A percentile compares a stretch with the other conserved stretches of the same genome.
Evolutionary conservation across 2,113 vertebrate genomes (phyloP).

Genomic region (Myrmophylax atrothorax): DNA sequence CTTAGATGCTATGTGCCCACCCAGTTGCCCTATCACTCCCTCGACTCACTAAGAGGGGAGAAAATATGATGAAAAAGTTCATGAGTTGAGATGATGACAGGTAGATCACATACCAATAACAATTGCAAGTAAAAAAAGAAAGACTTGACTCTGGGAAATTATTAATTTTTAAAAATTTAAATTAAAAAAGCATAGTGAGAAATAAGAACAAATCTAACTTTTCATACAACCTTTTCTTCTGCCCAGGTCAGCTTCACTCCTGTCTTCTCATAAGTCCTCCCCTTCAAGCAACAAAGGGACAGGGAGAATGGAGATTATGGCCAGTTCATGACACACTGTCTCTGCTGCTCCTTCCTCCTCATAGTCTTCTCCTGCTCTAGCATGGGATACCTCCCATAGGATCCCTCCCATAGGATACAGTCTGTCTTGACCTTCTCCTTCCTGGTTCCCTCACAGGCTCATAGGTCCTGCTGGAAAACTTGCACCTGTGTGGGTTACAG

Average conservation of each 20-base stretch:
- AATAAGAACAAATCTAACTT: neutral
- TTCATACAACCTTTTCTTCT: neutral
- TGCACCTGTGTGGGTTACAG: neutral
- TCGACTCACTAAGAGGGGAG: neutral
- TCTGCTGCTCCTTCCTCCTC: neutral
- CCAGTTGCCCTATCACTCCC: neutral
- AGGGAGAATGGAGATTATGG: neutral
- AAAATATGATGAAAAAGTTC: neutral
- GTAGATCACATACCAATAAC: neutral
- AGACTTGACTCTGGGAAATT: neutral
- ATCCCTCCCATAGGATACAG: neutral
- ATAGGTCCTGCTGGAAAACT: neutral
- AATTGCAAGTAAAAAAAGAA: neutral
- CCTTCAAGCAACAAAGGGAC: rapidly evolving
- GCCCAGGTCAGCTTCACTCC: neutral
- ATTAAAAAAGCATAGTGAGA: neutral
- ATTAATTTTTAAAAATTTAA: neutral
- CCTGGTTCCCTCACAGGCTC: rapidly evolving
- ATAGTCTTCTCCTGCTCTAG: neutral
- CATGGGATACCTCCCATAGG: rapidly evolving
- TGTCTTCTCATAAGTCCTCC: neutral
- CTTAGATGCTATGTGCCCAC: neutral
- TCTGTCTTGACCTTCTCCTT: neutral
- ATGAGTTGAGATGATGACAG: neutral
- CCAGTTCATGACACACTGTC: neutral